phyloP scores from a whole-genome alignment of 1,140 invertebrate species.

The Diploscapter pachys region DNA sequence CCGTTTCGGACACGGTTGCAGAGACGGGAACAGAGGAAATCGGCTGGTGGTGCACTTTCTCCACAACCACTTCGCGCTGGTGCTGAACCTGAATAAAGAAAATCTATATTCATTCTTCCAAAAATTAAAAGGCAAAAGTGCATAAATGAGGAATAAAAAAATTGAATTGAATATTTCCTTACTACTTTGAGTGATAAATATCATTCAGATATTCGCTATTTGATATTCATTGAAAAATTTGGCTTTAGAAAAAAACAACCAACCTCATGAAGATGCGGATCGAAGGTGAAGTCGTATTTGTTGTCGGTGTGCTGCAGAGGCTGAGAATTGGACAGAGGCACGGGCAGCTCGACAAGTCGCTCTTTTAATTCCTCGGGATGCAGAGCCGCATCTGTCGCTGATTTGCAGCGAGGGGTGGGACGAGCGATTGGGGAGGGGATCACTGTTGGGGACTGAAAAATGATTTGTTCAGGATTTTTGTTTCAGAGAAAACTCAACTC shows the following conservation, averaged over 20 bases:
- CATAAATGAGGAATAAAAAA: no score
- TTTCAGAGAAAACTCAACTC: not conserved
- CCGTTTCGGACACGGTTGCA: not conserved
- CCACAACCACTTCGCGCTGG: no score
- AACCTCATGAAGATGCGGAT: slow-evolving; percentile 1
- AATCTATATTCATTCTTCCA: no score
- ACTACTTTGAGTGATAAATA: no score
- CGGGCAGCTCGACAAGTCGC: no score
- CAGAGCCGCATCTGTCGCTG: no score
- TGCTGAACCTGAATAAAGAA: slow-evolving; percentile 1
- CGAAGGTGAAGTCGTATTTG: slow-evolving; percentile 18
- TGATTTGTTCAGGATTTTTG: no score
- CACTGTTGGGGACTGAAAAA: slow-evolving; percentile 25
- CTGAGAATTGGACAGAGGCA: not conserved
- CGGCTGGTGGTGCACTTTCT: not conserved
- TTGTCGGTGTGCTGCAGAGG: not conserved
- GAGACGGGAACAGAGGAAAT: not conserved
- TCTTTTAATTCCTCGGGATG: no score
- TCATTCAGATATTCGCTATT: no score
- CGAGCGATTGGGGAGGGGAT: slow-evolving; percentile 52
- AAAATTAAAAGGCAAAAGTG: no score
- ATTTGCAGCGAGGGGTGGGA: slow-evolving; percentile 43
- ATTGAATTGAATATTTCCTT: no score
- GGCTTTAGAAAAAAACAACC: not conserved
- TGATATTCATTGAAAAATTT: slow-evolving; percentile 2